Conservation (phyloP, 2,888 invertebrate genomes). For the Thysanoteuthis rhombus region DNA sequence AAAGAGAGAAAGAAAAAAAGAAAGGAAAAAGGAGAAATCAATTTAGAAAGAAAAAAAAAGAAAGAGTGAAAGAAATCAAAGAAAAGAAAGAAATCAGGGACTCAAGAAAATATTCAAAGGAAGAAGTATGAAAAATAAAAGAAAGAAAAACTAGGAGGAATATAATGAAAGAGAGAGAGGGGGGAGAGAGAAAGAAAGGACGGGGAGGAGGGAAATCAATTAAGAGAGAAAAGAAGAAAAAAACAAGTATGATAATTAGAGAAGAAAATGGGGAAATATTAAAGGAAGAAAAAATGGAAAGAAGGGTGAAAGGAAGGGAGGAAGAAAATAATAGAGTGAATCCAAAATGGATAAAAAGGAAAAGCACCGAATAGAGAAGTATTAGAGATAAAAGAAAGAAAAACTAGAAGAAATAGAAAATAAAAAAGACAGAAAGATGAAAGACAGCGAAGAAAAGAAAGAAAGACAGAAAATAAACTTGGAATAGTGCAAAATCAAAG, state of each 20-base stretch:
- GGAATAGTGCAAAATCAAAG: no score
- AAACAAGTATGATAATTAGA: no score
- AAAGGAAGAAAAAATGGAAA: neutral
- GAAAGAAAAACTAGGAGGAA: neutral
- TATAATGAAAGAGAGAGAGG: neutral
- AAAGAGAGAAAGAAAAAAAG: neutral
- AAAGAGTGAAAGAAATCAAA: neutral
- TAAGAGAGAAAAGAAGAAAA: neutral
- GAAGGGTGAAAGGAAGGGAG: neutral
- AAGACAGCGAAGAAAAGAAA: no score
- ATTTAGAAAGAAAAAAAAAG: neutral
- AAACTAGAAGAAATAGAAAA: no score
- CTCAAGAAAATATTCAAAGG: neutral
- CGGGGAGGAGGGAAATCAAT: neutral
- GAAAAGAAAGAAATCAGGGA: neutral
- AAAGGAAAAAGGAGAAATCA: neutral
- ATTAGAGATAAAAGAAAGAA: no score
- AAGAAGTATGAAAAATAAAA: neutral
- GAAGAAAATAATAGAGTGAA: neutral
- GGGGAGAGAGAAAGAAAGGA: neutral
- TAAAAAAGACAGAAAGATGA: no score
- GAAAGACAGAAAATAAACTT: no score
- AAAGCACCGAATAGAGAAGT: no score
- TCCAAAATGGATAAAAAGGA: no score
- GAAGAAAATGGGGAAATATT: no score